Conservation (phyloP, 2,888 invertebrate genomes). For the Mythimna lalbum region DNA sequence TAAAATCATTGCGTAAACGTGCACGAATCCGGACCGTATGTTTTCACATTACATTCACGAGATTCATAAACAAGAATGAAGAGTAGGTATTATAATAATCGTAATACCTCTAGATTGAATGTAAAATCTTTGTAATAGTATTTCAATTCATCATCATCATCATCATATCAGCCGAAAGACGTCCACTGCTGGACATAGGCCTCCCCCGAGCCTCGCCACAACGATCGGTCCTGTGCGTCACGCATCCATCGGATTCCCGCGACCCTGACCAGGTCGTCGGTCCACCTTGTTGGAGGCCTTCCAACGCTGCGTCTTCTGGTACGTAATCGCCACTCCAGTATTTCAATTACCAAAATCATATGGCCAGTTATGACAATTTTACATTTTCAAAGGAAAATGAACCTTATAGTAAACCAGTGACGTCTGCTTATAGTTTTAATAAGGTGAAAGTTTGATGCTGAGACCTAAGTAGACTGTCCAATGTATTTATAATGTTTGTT, state of each 20-base stretch:
- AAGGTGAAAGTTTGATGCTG: conserved; percentile 22
- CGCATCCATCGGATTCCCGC: too few relatives aligned
- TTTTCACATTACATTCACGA: conserved; percentile 25
- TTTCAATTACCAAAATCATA: conserved; percentile 3
- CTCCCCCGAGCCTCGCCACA: too few relatives aligned
- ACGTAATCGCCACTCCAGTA: too few relatives aligned
- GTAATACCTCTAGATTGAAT: conserved; percentile 1
- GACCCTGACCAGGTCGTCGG: too few relatives aligned
- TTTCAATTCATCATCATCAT: too few relatives aligned
- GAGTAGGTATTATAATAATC: background rate
- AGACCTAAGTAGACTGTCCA: background rate
- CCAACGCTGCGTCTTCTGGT: too few relatives aligned
- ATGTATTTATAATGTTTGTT: background rate
- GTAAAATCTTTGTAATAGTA: background rate
- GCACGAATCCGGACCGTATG: conserved; percentile 7
- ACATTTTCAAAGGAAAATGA: conserved; percentile 4
- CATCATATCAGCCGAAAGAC: too few relatives aligned
- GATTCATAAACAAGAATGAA: background rate
- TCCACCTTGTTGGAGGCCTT: too few relatives aligned
- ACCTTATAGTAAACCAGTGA: background rate
- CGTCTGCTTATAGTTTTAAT: conserved; percentile 1
- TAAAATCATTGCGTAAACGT: background rate
- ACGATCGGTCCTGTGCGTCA: too few relatives aligned
- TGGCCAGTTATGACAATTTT: background rate
- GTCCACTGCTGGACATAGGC: too few relatives aligned